Percentiles rank a stretch among this genome's conserved stretches.
Conservation (phyloP, 23 tunicate genomes). For the Ciona savignyi region DNA sequence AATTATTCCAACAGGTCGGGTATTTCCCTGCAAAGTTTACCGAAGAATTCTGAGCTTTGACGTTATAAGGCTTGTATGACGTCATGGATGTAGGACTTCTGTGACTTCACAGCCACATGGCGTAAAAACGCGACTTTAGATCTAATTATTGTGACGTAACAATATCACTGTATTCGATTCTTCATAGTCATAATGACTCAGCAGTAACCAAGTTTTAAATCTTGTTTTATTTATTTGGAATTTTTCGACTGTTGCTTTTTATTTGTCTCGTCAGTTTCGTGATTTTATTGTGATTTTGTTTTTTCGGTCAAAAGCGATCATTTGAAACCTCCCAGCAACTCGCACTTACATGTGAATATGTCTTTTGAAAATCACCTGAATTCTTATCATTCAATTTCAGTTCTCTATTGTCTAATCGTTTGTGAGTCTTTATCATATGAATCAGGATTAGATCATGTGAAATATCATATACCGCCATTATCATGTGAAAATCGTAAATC, state of each 20-base stretch:
- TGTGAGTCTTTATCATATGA: too few species aligned
- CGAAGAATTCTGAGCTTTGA: conserved; percentile 15
- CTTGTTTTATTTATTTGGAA: neutral
- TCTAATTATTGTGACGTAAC: neutral
- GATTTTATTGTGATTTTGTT: neutral
- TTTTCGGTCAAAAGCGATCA: neutral
- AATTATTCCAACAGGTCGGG: conserved; percentile 29
- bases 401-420: too few species aligned
- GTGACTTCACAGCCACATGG: too few species aligned
- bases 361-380: too few species aligned
- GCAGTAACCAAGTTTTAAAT: neutral
- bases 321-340: neutral
- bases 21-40: conserved; percentile 60
- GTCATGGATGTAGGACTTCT: neutral
- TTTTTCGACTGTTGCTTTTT: neutral
- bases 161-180: conserved; percentile 1
- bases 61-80: too few species aligned
- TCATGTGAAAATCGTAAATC: too few species aligned
- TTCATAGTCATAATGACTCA: neutral
- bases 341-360: neutral
- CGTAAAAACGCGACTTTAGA: neutral
- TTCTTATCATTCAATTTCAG: too few species aligned
- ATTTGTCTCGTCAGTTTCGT: neutral
- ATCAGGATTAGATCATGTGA: too few species aligned
- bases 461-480: too few species aligned